Conservation (phyloP, 2,888 invertebrate species). For the Apodemia mormo region DNA sequence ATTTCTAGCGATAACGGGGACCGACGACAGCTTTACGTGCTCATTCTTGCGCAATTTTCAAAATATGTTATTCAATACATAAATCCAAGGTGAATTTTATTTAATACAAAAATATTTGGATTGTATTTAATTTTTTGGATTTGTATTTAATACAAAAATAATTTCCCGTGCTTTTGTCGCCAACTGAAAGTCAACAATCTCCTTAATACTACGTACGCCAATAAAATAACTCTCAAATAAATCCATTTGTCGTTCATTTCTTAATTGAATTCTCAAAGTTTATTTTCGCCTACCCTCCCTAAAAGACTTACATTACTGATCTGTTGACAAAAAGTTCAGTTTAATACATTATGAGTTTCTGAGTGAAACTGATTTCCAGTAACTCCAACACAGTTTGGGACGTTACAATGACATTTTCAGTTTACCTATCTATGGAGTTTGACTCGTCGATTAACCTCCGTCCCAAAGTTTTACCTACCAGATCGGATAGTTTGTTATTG, state of each 20-base stretch:
- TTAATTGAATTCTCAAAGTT: conserved; percentile 76
- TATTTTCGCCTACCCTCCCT: conserved; percentile 71
- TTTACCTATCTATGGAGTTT: not conserved
- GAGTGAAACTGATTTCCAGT: not conserved
- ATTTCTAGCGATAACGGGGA: no score
- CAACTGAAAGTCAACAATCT: conserved; percentile 31
- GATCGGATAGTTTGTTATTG: no score
- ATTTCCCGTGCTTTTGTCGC: not conserved
- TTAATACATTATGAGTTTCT: conserved; percentile 13
- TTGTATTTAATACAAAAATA: not conserved
- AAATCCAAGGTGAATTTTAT: no score
- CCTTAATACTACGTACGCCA: conserved; percentile 65
- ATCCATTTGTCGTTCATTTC: conserved; percentile 70
- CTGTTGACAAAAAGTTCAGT: conserved; percentile 47
- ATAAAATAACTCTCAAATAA: conserved; percentile 66
- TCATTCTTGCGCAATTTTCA: no score
- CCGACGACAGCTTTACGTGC: no score
- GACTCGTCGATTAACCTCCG: not conserved
- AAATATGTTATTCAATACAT: no score
- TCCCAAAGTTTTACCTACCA: no score
- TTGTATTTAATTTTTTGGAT: no score
- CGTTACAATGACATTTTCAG: not conserved
- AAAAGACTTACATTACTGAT: conserved; percentile 65
- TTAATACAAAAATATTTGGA: no score
- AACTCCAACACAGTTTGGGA: not conserved